A percentile compares a stretch with the other conserved stretches of the same genome.
Conservation (phyloP, 2,797 vertebrate species). For the Cirrhinus mrigala region DNA sequence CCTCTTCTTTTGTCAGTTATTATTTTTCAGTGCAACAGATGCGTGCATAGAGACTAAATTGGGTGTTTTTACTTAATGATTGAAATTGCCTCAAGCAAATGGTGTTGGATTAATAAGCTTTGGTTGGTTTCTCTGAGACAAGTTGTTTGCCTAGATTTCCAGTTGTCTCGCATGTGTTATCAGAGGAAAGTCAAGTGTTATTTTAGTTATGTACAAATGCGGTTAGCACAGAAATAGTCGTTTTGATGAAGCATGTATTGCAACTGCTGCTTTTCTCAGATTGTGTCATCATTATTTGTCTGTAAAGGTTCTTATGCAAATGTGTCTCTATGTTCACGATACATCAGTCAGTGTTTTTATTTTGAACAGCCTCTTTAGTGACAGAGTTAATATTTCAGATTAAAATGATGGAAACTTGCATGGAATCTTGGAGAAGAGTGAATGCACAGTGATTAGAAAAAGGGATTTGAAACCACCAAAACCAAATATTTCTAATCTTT, state of each 20-base stretch:
- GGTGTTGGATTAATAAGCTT: not conserved
- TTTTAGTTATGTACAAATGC: conserved; percentile 1
- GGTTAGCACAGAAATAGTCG: not conserved
- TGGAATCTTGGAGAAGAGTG: not conserved
- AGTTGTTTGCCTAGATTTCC: conserved; percentile 17
- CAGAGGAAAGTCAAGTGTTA: conserved; percentile 1
- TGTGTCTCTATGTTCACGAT: not conserved
- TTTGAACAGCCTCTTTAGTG: too few relatives aligned
- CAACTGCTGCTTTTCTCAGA: not conserved
- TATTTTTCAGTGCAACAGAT: not conserved
- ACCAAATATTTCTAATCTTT: not conserved
- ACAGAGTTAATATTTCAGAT: not conserved
- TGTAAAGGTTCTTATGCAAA: not conserved
- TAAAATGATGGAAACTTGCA: not conserved
- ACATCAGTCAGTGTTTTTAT: conserved; percentile 4
- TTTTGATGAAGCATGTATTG: not conserved
- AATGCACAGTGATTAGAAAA: not conserved
- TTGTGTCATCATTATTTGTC: conserved; percentile 17
- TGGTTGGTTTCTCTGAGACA: not conserved
- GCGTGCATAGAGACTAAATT: not conserved
- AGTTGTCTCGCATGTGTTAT: conserved; percentile 4
- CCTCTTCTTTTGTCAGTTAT: not conserved
- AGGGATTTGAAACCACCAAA: not conserved
- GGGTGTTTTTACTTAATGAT: conserved; percentile 27
- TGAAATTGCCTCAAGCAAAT: conserved; percentile 29